Evolutionary conservation across 2,797 vertebrate species (phyloP), one percentile per base, ranked within the genome.

Genomic region (Sternotherus odoratus): DNA sequence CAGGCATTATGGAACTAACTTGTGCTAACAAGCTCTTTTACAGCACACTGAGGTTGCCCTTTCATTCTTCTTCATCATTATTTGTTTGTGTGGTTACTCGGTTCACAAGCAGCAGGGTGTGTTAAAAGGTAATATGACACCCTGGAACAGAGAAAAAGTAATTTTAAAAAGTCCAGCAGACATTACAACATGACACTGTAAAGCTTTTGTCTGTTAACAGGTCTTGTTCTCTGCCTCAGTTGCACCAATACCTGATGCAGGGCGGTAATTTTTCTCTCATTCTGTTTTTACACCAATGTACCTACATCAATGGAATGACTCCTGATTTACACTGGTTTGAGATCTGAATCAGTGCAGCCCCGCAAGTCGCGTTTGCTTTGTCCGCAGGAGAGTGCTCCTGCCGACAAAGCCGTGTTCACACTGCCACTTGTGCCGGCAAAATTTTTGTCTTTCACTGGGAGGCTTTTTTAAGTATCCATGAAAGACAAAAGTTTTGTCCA

Each of bases 81-180:
- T 54, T 92, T 87, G 13, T 91, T 93, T 75, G 92, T 28, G 54
- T 60, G 75, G 87, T 94, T 94, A 93, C 82, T 88, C 92, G 87
- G 92, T 88, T 17, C 83, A 78, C 81, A 86, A 89, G 86, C 83
- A 81, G n/a, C 23, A 39, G 82, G 88, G 53, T 51, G 93, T 95
- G 93, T 94, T 60, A 77, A 87, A 48, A 80, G 90, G 89, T 15
- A 82, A 54, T 43, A 33, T 12, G 83, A 93, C 91, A 92, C 66
- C 77, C 78, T 79, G 88, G 19, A 51, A 53, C 48, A 75, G 13
- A 11, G 19, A 82, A 46, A 2, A 46, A 36, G 53, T 93, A 5
- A 69, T 84, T 49, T 36, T 17, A 3, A 89, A n/a, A 39, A 1
- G 15, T 48, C 77, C 15, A 16, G 28, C 72, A 92, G 72, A 63